Evolutionary conservation across 1,140 invertebrate genomes (phyloP).

Genomic region (Rhagoletis zephyria): DNA sequence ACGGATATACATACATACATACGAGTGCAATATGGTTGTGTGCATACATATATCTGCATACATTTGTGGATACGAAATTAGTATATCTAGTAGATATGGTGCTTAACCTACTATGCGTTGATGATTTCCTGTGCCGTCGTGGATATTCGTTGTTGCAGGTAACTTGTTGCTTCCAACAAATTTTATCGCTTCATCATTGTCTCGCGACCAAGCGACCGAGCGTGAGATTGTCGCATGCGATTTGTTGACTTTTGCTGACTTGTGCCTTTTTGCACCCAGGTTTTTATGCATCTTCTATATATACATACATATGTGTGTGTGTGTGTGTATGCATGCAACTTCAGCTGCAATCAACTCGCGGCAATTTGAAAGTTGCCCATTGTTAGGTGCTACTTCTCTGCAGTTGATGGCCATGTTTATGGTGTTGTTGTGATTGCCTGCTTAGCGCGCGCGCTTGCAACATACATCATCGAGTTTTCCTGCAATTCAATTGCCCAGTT

Average conservation of each 20-base stretch:
- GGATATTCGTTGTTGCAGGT: conserved; percentile 42
- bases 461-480: conserved; percentile 18
- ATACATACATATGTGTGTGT: background rate
- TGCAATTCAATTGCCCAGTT: background rate
- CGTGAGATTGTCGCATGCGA: conserved; percentile 46
- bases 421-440: background rate
- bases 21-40: too few relatives aligned
- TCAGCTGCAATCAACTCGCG: conserved; percentile 12
- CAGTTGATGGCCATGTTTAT: conserved; percentile 9
- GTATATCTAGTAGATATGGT: background rate
- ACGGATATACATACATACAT: too few relatives aligned
- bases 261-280: background rate
- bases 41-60: background rate
- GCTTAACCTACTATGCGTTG: conserved; percentile 17
- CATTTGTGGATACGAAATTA: background rate
- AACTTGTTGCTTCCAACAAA: conserved; percentile 48
- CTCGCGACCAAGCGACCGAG: background rate
- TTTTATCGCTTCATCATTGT: background rate
- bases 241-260: conserved; percentile 12
- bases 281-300: background rate
- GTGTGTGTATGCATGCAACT: background rate
- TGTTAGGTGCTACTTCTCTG: background rate
- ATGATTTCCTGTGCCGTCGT: conserved; percentile 14
- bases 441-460: conserved; percentile 3
- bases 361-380: conserved; percentile 40